Evolutionary conservation across 2,888 invertebrate species (phyloP), one percentile per base, ranked within the genome.

Genomic region (Sclerodermus sp.): DNA sequence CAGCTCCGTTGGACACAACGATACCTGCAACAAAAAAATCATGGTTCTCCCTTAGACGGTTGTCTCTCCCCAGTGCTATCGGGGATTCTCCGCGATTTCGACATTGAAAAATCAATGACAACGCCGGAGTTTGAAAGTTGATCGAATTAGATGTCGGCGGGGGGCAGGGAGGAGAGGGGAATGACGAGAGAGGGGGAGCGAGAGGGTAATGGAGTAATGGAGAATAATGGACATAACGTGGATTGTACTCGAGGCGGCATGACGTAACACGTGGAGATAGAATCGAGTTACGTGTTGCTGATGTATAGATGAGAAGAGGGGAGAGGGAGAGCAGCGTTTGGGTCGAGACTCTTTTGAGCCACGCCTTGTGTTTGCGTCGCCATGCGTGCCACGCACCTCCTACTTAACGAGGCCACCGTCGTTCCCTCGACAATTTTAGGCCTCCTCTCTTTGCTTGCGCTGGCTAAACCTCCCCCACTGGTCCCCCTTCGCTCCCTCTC

Each of bases 291-390:
- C 23, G 23, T 23, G 23, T 23, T 23, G 23, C 23, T 23, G 23
- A 8, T 23, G 23, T 8, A 8, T 47, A n/a, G 38, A 15, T 12
- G 17, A 32, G 42, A 23, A 39, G 23, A 18, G 14, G 40, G 29
- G 38, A 31, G 31, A 32, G 23, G 45, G 39, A 36, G 40, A 43
- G 40, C 40, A 44, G n/a, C n/a, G n/a, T 23, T 23, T 23, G 60
- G 65, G 68, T 62, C 58, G 60, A 62, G 58, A 56, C 65, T 60
- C 60, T 65, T 63, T 66, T 57, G 63, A 66, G 68, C 73, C 72
- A 73, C 74, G 74, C 74, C 74, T 75, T 67, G 68, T 70, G 62
- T 72, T 73, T 71, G 68, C 70, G 72, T 71, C 71, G 73, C 73
- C 71, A 73, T 72, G 73, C 73, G 68, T 73, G 71, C 67, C 72